Evolutionary conservation across 2,797 vertebrate genomes (phyloP).

Genomic region (Falco columbarius): DNA sequence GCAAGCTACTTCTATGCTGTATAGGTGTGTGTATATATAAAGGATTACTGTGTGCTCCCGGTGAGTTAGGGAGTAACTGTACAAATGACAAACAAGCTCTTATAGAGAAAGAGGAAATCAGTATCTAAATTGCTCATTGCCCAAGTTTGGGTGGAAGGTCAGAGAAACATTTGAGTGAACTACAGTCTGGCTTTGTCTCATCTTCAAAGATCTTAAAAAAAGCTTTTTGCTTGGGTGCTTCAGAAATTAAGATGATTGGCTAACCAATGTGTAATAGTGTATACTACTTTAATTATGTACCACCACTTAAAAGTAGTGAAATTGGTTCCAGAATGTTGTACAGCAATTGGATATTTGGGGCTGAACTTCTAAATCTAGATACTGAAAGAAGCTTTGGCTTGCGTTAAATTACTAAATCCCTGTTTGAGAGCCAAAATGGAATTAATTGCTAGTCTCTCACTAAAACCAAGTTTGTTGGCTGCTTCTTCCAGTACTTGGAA

Average conservation of each 20-base stretch:
- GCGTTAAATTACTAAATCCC: neutral
- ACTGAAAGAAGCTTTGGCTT: neutral
- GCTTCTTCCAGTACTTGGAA: neutral
- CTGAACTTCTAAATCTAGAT: neutral
- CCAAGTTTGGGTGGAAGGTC: neutral
- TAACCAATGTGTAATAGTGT: neutral
- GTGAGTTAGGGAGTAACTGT: neutral
- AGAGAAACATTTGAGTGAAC: neutral
- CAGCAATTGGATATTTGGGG: neutral
- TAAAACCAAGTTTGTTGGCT: neutral
- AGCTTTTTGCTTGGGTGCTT: neutral
- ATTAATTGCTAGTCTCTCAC: neutral
- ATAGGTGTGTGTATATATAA: neutral
- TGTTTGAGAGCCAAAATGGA: neutral
- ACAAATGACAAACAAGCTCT: neutral
- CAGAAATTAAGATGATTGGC: neutral
- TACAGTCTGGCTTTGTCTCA: neutral
- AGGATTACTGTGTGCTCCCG: fast-evolving
- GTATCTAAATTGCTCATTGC: neutral
- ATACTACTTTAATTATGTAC: neutral
- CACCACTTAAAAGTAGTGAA: neutral
- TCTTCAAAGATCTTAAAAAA: neutral
- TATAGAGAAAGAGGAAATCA: neutral
- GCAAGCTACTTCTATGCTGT: neutral
- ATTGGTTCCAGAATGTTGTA: neutral